Base-by-base conservation (phyloP, 64 coral and sea anemone genomes). In the Montipora capricornis region DNA sequence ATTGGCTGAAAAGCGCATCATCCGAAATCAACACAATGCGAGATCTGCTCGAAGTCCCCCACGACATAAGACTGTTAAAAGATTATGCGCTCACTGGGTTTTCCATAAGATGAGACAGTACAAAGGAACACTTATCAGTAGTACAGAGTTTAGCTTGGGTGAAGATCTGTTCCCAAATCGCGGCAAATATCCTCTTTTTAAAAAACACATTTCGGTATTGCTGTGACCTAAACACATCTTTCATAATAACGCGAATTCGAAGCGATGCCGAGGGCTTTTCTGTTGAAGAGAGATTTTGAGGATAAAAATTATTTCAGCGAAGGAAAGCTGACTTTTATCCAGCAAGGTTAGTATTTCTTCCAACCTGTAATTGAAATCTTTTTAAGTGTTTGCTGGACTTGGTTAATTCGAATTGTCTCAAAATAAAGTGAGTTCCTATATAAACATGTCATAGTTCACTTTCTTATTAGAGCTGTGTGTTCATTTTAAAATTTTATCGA, bases 31-130 rank as follows among this genome's bases (percentile, higher is more conserved):
- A 80, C 60, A 93, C 92, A 93, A 93, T 84, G 84, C 79, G 24
- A 88, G 64, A 88, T 77, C 85, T 87, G 81, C 87, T 76, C 87
- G 24, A 62, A 81, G 77, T 82, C 85, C 77, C n/a, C 59, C 77
- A 93, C 79, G 92, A 93, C 77, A 93, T 88, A 52, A 78, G 88
- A 84, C 88, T 88, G 92, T 93, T 93, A 93, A 88, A 87, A 87
- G 92, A 93, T 93, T 93, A 88, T 76, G 85, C 92, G 57, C 49
- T 71, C 74, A 73, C 64, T 50, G 87, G 88, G 75, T 79, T 68
- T 57, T 46, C 74, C 78, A 79, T 89, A 89, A 76, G 50, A 89
- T 79, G 76, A 76, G 46, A 20, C 37, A 77, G 45, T 47, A 77
- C 87, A 76, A 76, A 77, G 24, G 50, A 19, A 79, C 15, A 58